Percentiles rank a stretch among this genome's conserved stretches.
phyloP scores from a whole-genome alignment of 2,888 invertebrate genomes.

The Dexiosoma caninum region DNA sequence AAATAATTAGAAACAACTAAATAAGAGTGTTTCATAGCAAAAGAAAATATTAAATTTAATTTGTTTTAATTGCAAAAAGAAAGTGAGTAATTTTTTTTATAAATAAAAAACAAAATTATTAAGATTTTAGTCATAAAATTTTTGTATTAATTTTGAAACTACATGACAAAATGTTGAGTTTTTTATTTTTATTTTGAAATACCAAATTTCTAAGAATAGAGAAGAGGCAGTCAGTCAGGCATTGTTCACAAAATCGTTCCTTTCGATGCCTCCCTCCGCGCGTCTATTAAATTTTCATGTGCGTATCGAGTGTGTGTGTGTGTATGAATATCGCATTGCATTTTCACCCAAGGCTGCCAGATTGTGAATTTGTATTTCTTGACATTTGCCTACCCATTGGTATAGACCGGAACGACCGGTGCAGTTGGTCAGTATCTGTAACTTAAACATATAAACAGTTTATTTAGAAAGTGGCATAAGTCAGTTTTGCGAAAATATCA shows the following conservation, averaged over 20 bases:
- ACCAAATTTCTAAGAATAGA: slow-evolving; percentile 48
- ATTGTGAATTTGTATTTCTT: background rate
- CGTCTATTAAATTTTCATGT: background rate
- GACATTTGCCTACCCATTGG: no score
- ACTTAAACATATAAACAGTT: no score
- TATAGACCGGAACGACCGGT: no score
- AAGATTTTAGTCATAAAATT: background rate
- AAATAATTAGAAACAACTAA: background rate
- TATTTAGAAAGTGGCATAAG: no score
- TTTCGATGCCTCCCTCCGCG: background rate
- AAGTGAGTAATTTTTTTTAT: slow-evolving; percentile 29
- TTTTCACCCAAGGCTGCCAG: background rate
- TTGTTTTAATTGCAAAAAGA: background rate
- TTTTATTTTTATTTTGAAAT: slow-evolving; percentile 26
- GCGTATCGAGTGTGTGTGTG: background rate
- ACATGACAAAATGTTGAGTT: slow-evolving; percentile 9
- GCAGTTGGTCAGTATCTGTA: no score
- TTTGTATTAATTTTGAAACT: background rate
- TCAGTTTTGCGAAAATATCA: no score
- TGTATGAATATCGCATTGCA: background rate
- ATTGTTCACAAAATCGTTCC: background rate
- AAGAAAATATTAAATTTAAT: background rate
- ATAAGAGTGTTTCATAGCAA: background rate
- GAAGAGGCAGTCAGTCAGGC: background rate
- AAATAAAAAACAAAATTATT: background rate